Percentiles rank a stretch among this genome's conserved stretches.
These are phyloP conservation scores for Zapus hudsonius DNA, from an alignment of 2,113 vertebrate species.

Conservation along the genomic window DNA sequence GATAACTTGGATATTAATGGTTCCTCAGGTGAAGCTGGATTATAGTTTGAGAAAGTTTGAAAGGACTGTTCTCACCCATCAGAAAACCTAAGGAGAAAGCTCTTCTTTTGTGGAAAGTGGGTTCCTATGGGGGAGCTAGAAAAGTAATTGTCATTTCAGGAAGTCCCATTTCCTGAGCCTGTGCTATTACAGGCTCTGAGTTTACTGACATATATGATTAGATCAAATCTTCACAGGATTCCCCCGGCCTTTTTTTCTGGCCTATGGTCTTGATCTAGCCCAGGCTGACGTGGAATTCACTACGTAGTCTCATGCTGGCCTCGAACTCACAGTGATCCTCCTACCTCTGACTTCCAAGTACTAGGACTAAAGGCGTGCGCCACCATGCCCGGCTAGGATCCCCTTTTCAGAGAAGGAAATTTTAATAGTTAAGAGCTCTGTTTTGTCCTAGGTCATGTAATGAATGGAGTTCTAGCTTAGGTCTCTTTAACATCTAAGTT, in stretches of 20 bases:
- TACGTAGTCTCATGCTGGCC: too few relatives aligned
- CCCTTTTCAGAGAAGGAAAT: neutral
- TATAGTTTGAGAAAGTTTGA: neutral
- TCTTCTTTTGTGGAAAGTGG: neutral
- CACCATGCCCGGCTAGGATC: too few relatives aligned
- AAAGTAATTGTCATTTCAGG: neutral
- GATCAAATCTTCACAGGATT: slow-evolving; percentile 9
- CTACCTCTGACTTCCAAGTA: too few relatives aligned
- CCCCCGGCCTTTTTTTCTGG: too few relatives aligned
- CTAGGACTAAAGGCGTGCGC: too few relatives aligned
- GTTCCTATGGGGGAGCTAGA: neutral
- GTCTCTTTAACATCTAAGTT: neutral
- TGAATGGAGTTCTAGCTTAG: neutral
- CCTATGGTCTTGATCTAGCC: too few relatives aligned
- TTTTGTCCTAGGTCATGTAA: neutral
- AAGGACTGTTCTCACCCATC: neutral
- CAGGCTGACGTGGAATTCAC: too few relatives aligned
- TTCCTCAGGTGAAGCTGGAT: neutral
- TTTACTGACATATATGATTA: neutral
- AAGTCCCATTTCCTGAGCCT: neutral
- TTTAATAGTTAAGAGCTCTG: neutral
- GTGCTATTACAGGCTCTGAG: neutral
- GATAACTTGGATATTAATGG: neutral
- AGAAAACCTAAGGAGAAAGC: neutral
- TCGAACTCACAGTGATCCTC: too few relatives aligned